phyloP scores from a whole-genome alignment of 2,113 vertebrate genomes.

The Todiramphus saurophagus region DNA sequence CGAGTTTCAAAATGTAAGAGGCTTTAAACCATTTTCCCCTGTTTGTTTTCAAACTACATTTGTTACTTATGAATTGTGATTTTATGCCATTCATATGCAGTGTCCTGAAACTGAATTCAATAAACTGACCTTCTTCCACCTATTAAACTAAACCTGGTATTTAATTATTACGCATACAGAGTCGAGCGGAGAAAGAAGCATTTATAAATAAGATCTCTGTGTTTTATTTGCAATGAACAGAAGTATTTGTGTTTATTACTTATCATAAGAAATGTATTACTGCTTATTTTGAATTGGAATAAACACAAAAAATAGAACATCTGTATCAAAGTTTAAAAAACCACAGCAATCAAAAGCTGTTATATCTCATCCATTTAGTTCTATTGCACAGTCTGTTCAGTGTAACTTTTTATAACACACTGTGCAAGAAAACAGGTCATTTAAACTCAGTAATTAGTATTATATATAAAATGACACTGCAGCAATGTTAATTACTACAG shows the following conservation, averaged over 20 bases:
- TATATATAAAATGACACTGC: conserved; percentile 68
- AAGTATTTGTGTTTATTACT: neutral
- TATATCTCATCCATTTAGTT: conserved; percentile 5
- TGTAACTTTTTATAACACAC: conserved; percentile 57
- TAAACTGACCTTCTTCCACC: conserved; percentile 8
- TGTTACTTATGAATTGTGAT: neutral
- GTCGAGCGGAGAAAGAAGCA: neutral
- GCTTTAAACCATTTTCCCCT: neutral
- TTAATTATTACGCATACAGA: neutral
- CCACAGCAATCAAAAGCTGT: neutral
- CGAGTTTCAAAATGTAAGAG: neutral
- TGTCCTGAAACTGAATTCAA: neutral
- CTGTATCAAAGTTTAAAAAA: neutral
- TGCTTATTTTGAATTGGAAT: conserved; percentile 12
- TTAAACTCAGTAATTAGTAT: conserved; percentile 69
- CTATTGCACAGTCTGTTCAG: conserved; percentile 20
- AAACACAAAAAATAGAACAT: conserved; percentile 1
- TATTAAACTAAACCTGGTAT: neutral
- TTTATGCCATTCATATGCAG: neutral
- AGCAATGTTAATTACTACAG: conserved; percentile 70
- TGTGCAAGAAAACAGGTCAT: conserved; percentile 62
- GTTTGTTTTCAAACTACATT: conserved; percentile 28
- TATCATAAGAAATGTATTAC: neutral
- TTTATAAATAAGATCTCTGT: neutral
- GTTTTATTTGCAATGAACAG: neutral